Evolutionary conservation across 2,113 vertebrate genomes (phyloP).

Genomic region (Rhinolophus sinicus): DNA sequence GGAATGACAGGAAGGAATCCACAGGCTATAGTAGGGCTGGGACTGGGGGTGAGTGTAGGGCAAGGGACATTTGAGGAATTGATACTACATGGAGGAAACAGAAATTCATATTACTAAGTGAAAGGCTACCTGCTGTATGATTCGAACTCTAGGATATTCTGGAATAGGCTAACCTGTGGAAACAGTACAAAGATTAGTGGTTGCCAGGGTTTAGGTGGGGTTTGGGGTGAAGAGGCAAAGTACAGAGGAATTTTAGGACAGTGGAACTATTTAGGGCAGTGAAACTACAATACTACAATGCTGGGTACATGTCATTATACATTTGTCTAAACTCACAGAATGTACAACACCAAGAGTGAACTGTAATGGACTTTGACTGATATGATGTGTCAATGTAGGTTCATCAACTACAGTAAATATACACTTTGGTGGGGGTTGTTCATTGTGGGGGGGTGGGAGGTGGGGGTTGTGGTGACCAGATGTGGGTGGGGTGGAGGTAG

Average conservation of each 20-base stretch:
- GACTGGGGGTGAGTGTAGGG: rapidly evolving
- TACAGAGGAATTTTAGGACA: not conserved
- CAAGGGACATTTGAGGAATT: not conserved
- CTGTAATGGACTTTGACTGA: not conserved
- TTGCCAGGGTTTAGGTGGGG: not conserved
- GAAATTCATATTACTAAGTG: not conserved
- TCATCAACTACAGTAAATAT: not conserved
- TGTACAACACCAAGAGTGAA: not conserved
- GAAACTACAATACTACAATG: not conserved
- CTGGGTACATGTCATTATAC: not conserved
- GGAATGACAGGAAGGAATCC: not conserved
- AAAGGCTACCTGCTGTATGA: not conserved
- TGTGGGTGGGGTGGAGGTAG: rapidly evolving
- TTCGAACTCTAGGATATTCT: not conserved
- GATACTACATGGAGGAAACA: not conserved
- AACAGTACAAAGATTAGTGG: not conserved
- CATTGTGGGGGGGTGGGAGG: rapidly evolving
- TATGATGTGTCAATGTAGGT: not conserved
- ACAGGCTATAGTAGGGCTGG: too few relatives aligned
- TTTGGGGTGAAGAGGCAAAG: not conserved
- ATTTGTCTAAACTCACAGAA: not conserved
- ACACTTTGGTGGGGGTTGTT: too few relatives aligned
- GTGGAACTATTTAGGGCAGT: not conserved
- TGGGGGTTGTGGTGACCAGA: too few relatives aligned
- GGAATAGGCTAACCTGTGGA: not conserved